Evolutionary conservation across 2,113 vertebrate species (phyloP), one percentile per base, ranked within the genome.

Genomic region (Morone chrysops): DNA sequence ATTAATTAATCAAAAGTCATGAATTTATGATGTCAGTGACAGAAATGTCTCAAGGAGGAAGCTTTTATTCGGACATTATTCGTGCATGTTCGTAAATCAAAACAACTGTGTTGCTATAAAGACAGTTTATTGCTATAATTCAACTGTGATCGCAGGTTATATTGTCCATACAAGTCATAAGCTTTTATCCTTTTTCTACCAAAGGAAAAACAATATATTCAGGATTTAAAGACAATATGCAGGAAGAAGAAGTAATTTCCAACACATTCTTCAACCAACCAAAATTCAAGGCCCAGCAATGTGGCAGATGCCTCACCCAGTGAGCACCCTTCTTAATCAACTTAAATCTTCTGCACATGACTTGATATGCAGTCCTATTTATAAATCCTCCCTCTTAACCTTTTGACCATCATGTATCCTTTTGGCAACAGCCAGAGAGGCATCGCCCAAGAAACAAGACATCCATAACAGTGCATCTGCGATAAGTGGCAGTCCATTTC

Each of bases 401-500:
- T 81, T 87, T 79, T 85, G 66, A 80, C 62, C 78, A 66, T 14
- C 13, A 1, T 18, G 59, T n/a, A 69, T 76, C 57, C 84, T 82
- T 82, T 85, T 78, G 45, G 73, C 62, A 81, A 82, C 54, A 71
- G 67, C 17, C 70, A 80, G 70, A 70, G 70, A 12, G 8, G 54
- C 84, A 80, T 87, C 12, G 31, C 45, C 36, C 41, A 59, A 84
- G 82, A 78, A 92, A 82, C 85, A 88, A 80, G 59, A 76, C 80
- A 88, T 88, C 87, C 61, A 87, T 87, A 92, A 90, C 43, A 68
- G 83, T 56, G 48, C 91, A 82, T 87, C 90, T 79, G 67, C 18
- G 12, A 72, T 93, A 91, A 94, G 91, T 92, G 88, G 86, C 84
- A 85, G 90, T 84, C 90, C 86, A 93, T 93, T 94, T 93, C 91